Evolutionary conservation across 2,888 invertebrate species (phyloP).

Genomic region (Corythucha ciliata): DNA sequence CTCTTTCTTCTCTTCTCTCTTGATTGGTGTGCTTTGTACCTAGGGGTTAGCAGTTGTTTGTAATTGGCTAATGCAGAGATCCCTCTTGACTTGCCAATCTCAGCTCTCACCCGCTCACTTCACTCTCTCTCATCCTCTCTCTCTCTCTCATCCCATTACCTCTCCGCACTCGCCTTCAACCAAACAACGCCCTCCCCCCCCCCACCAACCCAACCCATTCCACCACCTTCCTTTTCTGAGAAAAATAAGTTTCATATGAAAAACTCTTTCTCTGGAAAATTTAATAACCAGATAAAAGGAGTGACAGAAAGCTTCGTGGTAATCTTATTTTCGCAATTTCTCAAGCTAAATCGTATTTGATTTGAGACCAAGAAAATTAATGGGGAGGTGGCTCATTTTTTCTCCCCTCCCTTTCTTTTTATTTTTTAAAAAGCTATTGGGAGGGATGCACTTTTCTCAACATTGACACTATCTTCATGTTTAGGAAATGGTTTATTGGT

Average conservation of each 20-base stretch:
- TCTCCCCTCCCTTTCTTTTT: no score
- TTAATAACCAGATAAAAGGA: conserved; percentile 33
- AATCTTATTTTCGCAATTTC: conserved; percentile 27
- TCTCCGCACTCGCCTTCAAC: no score
- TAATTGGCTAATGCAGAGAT: conserved; percentile 19
- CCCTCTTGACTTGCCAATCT: not conserved
- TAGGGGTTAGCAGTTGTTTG: conserved; percentile 21
- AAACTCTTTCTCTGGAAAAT: conserved; percentile 33
- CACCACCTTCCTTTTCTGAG: no score
- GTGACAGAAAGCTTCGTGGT: conserved; percentile 24
- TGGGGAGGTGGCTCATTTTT: conserved; percentile 14
- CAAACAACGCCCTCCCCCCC: no score
- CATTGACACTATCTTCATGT: no score
- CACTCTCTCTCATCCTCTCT: not conserved
- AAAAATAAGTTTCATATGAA: conserved; percentile 35
- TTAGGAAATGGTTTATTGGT: no score
- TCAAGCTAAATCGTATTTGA: conserved; percentile 26
- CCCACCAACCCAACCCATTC: no score
- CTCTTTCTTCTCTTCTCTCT: no score
- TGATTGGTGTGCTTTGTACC: no score
- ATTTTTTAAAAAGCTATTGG: no score
- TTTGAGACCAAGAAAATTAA: conserved; percentile 30
- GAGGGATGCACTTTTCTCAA: no score
- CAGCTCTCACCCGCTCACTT: not conserved
- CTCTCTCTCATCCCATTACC: not conserved